These are phyloP conservation scores for Polypedilum vanderplanki DNA, from an alignment of 1,140 invertebrate genomes.

Conservation along the genomic window DNA sequence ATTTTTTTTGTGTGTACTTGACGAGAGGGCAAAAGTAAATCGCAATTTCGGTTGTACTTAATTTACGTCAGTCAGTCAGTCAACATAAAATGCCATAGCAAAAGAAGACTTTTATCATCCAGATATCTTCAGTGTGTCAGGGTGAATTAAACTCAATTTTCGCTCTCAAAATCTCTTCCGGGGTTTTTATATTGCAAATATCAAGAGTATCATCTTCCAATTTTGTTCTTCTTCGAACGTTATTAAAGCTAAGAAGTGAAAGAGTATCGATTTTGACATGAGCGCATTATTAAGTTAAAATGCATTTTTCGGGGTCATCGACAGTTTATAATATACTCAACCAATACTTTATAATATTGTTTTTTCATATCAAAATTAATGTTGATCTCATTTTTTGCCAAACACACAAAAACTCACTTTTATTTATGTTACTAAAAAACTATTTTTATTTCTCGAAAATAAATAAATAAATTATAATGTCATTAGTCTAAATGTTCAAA, in stretches of 20 bases:
- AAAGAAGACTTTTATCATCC: slow-evolving; percentile 1
- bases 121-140: background rate
- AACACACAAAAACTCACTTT: too few relatives aligned
- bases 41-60: background rate
- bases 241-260: too few relatives aligned
- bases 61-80: background rate
- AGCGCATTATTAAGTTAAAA: too few relatives aligned
- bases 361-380: too few relatives aligned
- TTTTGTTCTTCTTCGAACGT: background rate
- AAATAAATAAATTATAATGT: too few relatives aligned
- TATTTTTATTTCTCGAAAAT: too few relatives aligned
- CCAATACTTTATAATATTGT: too few relatives aligned
- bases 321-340: background rate
- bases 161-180: slow-evolving; percentile 23
- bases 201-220: slow-evolving; percentile 1
- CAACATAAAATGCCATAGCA: background rate
- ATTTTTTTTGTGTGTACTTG: too few relatives aligned
- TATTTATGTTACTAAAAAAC: too few relatives aligned
- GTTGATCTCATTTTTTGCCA: too few relatives aligned
- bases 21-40: background rate
- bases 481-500: too few relatives aligned
- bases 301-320: background rate
- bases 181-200: background rate
- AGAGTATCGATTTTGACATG: too few relatives aligned
- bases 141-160: slow-evolving; percentile 18